Conservation (phyloP, 2,113 vertebrate species). For the Diglossa brunneiventris region DNA sequence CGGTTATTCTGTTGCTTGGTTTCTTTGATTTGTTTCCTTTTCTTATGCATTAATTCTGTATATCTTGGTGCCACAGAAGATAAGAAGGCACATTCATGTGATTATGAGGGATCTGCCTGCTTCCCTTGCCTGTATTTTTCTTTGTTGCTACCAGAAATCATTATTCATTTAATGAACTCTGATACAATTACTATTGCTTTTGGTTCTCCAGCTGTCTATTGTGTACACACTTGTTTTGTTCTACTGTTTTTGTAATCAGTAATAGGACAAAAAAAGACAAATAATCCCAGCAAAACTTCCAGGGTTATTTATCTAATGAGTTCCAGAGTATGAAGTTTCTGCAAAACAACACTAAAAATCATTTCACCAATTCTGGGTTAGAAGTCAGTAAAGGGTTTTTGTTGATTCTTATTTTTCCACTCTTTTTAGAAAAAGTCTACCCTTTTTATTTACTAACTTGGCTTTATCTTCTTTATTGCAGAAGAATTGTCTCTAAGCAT, state of each 20-base stretch:
- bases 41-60: not conserved
- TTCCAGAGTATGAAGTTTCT: not conserved
- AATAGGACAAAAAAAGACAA: not conserved
- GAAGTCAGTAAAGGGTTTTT: not conserved
- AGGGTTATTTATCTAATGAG: not conserved
- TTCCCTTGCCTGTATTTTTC: not conserved
- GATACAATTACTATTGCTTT: not conserved
- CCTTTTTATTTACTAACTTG: conserved; percentile 18
- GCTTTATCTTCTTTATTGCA: conserved; percentile 69
- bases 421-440: not conserved
- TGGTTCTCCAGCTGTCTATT: not conserved
- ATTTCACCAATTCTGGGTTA: not conserved
- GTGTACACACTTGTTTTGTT: not conserved
- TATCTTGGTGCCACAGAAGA: not conserved
- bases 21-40: not conserved
- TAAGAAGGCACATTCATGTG: not conserved
- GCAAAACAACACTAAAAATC: not conserved
- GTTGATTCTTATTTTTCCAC: not conserved
- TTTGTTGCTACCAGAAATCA: not conserved
- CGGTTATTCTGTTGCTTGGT: not conserved
- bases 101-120: not conserved
- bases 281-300: not conserved
- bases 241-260: not conserved
- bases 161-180: not conserved
- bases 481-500: conserved; percentile 96